A percentile compares a stretch with the other conserved stretches of the same genome.
Evolutionary conservation across 2,888 invertebrate genomes (phyloP).

Genomic region (Strigamia transsilvanica): DNA sequence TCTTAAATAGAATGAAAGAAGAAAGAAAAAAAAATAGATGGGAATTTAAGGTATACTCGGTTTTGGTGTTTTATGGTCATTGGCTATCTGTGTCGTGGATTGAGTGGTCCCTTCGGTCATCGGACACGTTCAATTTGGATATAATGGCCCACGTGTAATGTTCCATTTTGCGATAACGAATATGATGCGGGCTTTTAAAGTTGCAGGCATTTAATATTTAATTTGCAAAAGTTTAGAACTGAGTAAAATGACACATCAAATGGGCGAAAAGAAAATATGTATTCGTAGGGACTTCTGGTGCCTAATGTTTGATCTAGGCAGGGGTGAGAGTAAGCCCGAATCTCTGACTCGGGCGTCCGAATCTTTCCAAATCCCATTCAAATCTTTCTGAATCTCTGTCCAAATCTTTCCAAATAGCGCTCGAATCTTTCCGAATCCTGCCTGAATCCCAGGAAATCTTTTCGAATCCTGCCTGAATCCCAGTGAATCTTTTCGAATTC

Average conservation of each 20-base stretch:
- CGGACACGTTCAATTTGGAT: conserved; percentile 46
- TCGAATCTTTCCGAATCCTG: too few relatives aligned
- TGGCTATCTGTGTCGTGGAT: conserved; percentile 37
- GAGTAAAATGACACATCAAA: neutral
- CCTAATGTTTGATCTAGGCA: too few relatives aligned
- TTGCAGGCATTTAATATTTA: conserved; percentile 22
- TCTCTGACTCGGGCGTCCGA: too few relatives aligned
- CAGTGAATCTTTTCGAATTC: too few relatives aligned
- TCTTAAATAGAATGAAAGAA: conserved; percentile 11
- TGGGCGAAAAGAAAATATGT: neutral
- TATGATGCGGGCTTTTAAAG: conserved; percentile 23
- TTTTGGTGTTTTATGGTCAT: conserved; percentile 32
- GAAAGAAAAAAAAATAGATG: neutral
- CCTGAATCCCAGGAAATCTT: too few relatives aligned
- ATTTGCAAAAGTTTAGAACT: neutral
- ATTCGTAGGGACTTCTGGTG: too few relatives aligned
- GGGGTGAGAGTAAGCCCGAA: too few relatives aligned
- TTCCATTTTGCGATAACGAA: conserved; percentile 29
- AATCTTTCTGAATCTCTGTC: too few relatives aligned
- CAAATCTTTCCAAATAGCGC: too few relatives aligned
- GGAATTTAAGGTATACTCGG: conserved; percentile 12
- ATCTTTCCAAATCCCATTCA: too few relatives aligned
- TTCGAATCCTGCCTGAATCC: too few relatives aligned
- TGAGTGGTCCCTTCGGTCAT: conserved; percentile 29
- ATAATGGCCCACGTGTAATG: conserved; percentile 32